Evolutionary conservation across 1,140 invertebrate species (phyloP).

Genomic region (Littorina saxatilis): DNA sequence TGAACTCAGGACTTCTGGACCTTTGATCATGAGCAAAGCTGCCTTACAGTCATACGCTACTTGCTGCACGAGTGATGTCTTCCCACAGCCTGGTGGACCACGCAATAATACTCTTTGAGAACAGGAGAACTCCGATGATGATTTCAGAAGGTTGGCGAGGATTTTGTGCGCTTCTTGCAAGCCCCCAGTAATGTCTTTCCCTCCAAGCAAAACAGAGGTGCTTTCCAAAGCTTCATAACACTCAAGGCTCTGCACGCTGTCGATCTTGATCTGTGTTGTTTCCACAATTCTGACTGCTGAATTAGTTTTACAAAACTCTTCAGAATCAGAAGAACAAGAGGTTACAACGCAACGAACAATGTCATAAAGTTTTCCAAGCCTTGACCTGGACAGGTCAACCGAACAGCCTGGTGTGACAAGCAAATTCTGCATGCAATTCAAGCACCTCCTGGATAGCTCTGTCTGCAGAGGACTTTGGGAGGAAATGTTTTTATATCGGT

Average conservation of each 20-base stretch:
- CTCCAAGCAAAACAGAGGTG: background rate
- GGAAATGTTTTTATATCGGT: background rate
- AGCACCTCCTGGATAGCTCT: conserved; percentile 48
- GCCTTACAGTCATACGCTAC: conserved; percentile 56
- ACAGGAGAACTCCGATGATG: conserved; percentile 46
- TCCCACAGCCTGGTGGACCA: conserved; percentile 72
- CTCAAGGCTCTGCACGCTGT: conserved; percentile 58
- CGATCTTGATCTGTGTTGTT: conserved; percentile 47
- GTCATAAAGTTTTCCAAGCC: conserved; percentile 53
- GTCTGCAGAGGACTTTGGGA: background rate
- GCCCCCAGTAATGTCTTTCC: conserved; percentile 53
- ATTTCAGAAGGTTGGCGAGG: conserved; percentile 58
- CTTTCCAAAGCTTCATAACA: conserved; percentile 46
- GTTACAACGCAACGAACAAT: conserved; percentile 52
- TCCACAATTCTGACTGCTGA: conserved; percentile 43
- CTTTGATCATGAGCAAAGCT: conserved; percentile 61
- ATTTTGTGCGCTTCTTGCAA: conserved; percentile 49
- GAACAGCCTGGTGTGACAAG: conserved; percentile 47
- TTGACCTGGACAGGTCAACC: conserved; percentile 50
- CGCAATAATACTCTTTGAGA: conserved; percentile 63
- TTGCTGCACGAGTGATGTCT: conserved; percentile 65
- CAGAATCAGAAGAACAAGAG: conserved; percentile 11
- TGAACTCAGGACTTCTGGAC: conserved; percentile 66
- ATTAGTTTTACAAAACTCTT: background rate
- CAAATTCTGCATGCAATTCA: conserved; percentile 50